Percentiles rank a stretch among this genome's conserved stretches.
Conservation (phyloP, 2,888 invertebrate species). For the Acleris holmiana region DNA sequence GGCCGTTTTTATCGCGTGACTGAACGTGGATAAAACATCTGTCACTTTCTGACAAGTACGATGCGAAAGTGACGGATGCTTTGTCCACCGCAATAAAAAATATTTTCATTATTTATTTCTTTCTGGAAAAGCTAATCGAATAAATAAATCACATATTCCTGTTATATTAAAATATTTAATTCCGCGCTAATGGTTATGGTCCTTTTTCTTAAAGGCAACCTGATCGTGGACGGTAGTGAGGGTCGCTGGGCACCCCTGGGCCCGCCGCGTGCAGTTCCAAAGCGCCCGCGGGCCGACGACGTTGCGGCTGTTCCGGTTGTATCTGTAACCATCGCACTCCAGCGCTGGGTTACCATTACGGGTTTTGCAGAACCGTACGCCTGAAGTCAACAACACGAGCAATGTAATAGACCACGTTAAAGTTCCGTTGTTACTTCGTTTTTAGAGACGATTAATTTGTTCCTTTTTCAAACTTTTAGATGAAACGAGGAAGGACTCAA, state of each 20-base stretch:
- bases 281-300: slow-evolving; percentile 30
- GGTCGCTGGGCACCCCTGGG: slow-evolving; percentile 40
- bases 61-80: too few relatives aligned
- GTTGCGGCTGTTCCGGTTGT: slow-evolving; percentile 26
- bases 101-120: too few relatives aligned
- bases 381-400: slow-evolving; percentile 4
- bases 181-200: slow-evolving; percentile 40
- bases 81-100: too few relatives aligned
- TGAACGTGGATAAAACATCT: too few relatives aligned
- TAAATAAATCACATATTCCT: too few relatives aligned
- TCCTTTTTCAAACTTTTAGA: too few relatives aligned
- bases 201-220: slow-evolving; percentile 38
- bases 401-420: not conserved
- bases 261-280: slow-evolving; percentile 38
- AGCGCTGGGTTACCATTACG: slow-evolving; percentile 5
- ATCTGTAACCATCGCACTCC: slow-evolving; percentile 12
- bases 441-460: not conserved
- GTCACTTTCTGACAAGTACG: too few relatives aligned
- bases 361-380: not conserved
- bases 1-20: too few relatives aligned
- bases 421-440: not conserved
- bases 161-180: not conserved
- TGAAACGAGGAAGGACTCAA: too few relatives aligned
- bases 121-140: too few relatives aligned
- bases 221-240: slow-evolving; percentile 40